Evolutionary conservation across 92 coral and sea anemone species (phyloP), one percentile per base, ranked within the genome.

Genomic region (Siderastrea siderea): DNA sequence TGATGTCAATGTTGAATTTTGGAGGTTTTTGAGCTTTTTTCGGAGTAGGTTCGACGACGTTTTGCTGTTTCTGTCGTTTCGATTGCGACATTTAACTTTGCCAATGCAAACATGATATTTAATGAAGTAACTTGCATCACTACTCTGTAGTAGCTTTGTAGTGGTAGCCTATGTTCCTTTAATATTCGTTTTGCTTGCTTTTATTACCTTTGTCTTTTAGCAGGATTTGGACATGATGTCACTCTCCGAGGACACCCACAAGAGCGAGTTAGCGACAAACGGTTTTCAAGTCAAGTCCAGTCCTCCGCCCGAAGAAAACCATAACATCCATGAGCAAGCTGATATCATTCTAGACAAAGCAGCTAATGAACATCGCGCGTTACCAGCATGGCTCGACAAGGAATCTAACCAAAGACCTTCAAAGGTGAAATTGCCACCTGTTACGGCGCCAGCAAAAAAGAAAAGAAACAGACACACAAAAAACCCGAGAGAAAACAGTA

Each of bases 341-440:
- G 69, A 55, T 45, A 49, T 10, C 7, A 16, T 13, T 8, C 47
- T 68, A 13, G 2, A n/a, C 52, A 16, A 57, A 44, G 4, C 38
- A 4, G 14, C 7, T 15, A 55, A 5, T n/a, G 47, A 46, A 54
- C 68, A 48, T 11, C 9, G 54, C 6, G 52, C 67, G 53, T 11
- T 61, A 8, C 68, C 78, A n/a, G 78, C 86, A 14, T 82, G 86
- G 86, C 86, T 82, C 58, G 38, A 48, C 16, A 54, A 43, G 66
- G 46, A 70, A 47, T 47, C 54, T 61, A 55, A 11, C 47, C 78
- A 55, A 19, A 78, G 70, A 43, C 10, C 86, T 55, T 44, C 68
- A 17, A 69, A 47, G 58, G 48, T 82, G 11, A 82, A 70, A 68
- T 59, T 82, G 44, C 86, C 86, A 43, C 86, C 86, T 9, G 78